Evolutionary conservation across 2,888 invertebrate species (phyloP), one percentile per base, ranked within the genome.

Genomic region (Geophilus truncorum): DNA sequence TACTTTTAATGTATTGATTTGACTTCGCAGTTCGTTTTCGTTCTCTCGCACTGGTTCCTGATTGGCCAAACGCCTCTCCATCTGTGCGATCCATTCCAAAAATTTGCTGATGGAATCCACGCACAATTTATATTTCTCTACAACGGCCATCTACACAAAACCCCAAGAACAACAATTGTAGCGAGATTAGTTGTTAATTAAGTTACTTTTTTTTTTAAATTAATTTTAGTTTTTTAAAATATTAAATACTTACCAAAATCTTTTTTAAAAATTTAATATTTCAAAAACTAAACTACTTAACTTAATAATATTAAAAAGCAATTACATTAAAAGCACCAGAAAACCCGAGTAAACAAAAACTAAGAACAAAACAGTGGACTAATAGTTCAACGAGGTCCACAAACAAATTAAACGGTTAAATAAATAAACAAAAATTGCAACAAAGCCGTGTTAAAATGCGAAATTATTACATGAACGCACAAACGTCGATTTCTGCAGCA

Each of bases 121-220:
- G 88, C 95, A 96, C 85, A 94, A 90, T 86, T 93, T 93, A 90
- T 95, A 96, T 88, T 95, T 95, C 88, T 96, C 96, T 89, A 96
- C 94, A 84, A 96, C 94, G 86, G 96, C 96, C 94, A 95, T 95
- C 96, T 96, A 81, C 70, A 83, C 80, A 62, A n/a, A n/a, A n/a
- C 25, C 62, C 57, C 25, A 57, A 30, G 2, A 70, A 62, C 30
- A 34, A 25, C 7, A 62, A 4, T 15, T 10, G n/a, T n/a, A n/a
- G n/a, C n/a, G n/a, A n/a, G n/a, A n/a, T n/a, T n/a, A n/a, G n/a
- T n/a, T n/a, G n/a, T n/a, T n/a, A n/a, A n/a, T n/a, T n/a, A n/a
- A n/a, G n/a, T n/a, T n/a, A n/a, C n/a, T n/a, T n/a, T n/a, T n/a
- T n/a, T n/a, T n/a, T n/a, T 45, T 12, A 62, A 62, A 7, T 62